A percentile compares a stretch with the other conserved stretches of the same genome.
Evolutionary conservation across 2,113 vertebrate genomes (phyloP).

Genomic region (Centropristis striata): DNA sequence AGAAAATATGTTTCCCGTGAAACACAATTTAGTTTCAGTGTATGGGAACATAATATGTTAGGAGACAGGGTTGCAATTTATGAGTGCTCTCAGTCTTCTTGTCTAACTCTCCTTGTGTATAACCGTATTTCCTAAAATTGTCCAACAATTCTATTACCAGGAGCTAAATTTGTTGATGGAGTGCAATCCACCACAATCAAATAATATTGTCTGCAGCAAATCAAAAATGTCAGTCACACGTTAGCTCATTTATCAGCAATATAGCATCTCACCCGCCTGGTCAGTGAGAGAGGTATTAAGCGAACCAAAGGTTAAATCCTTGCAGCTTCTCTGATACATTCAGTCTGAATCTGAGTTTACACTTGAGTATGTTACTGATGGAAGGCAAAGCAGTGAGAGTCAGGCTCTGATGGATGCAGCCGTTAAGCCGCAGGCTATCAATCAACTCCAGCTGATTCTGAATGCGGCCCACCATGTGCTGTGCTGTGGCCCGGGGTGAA

Average conservation of each 20-base stretch:
- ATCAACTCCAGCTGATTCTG: constrained; percentile 66
- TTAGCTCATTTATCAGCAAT: not conserved
- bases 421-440: constrained; percentile 56
- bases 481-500: constrained; percentile 18
- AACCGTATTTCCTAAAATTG: not conserved
- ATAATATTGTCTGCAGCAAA: not conserved
- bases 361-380: constrained; percentile 6
- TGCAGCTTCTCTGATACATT: constrained; percentile 1
- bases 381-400: constrained; percentile 25
- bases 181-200: not conserved
- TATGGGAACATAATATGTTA: no score
- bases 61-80: no score
- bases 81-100: not conserved
- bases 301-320: not conserved
- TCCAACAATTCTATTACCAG: not conserved
- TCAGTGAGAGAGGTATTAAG: not conserved
- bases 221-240: not conserved
- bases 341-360: constrained; percentile 33
- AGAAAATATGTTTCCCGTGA: no score
- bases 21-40: no score
- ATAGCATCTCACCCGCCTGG: not conserved
- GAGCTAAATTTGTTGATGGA: not conserved
- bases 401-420: constrained; percentile 46
- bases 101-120: not conserved
- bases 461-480: constrained; percentile 25